Percentiles rank a stretch among this genome's conserved stretches.
phyloP scores from a whole-genome alignment of 2,888 invertebrate species.

The Drosophila hamatofila region DNA sequence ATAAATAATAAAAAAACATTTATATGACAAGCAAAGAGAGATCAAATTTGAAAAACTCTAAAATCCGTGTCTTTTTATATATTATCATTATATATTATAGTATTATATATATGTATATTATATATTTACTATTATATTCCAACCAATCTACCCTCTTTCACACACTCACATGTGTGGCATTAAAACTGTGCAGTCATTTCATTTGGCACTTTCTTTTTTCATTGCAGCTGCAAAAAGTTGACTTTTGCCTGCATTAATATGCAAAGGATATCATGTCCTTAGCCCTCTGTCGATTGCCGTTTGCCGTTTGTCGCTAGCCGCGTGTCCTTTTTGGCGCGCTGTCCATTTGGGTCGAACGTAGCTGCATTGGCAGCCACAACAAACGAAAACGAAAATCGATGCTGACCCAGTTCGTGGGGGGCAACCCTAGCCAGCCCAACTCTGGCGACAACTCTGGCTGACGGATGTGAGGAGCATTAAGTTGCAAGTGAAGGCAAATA shows the following conservation, averaged over 20 bases:
- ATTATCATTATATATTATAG: too few relatives aligned
- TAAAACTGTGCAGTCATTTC: slow-evolving; percentile 37
- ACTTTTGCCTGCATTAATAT: slow-evolving; percentile 61
- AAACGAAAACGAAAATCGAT: slow-evolving; percentile 81
- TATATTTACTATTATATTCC: too few relatives aligned
- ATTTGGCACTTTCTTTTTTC: slow-evolving; percentile 16
- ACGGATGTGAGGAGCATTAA: slow-evolving; percentile 71
- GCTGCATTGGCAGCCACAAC: slow-evolving; percentile 43
- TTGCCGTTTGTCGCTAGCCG: slow-evolving; percentile 4
- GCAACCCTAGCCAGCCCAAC: neutral
- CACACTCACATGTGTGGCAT: rapidly evolving
- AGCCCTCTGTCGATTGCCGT: neutral
- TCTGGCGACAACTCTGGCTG: slow-evolving; percentile 27
- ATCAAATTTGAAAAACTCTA: too few relatives aligned
- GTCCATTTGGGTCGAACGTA: slow-evolving; percentile 34
- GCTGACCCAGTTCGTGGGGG: slow-evolving; percentile 73
- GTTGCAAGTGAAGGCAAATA: slow-evolving; percentile 75
- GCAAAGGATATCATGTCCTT: slow-evolving; percentile 42
- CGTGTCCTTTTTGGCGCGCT: slow-evolving; percentile 33
- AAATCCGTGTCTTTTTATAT: too few relatives aligned
- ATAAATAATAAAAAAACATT: neutral
- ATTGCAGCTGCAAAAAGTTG: slow-evolving; percentile 30
- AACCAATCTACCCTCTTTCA: neutral
- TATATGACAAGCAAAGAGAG: neutral
- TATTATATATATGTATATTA: too few relatives aligned